Conservation (phyloP, 2,888 invertebrate species). For the Marasmarcha lunaedactyla region DNA sequence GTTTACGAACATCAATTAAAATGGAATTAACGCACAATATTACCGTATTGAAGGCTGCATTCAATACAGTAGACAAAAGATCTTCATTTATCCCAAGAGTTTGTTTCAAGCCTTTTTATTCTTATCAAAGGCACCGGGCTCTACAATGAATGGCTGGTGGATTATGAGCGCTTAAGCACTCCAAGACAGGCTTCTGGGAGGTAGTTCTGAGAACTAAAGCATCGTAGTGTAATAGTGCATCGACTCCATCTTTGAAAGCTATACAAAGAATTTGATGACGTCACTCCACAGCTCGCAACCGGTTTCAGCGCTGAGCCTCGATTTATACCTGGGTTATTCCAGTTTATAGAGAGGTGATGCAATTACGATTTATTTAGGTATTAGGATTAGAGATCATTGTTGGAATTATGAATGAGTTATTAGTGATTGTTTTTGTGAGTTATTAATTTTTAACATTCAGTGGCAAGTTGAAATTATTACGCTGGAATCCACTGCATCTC, state of each 20-base stretch:
- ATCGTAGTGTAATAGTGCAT: background rate
- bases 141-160: background rate
- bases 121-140: background rate
- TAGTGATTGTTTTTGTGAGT: no score
- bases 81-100: no score
- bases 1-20: no score
- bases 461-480: constrained; percentile 19
- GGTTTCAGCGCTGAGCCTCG: background rate
- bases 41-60: no score
- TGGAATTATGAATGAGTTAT: no score
- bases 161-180: background rate
- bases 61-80: no score
- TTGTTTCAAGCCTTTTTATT: background rate
- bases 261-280: background rate
- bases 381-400: no score
- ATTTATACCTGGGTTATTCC: background rate
- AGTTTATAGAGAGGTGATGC: background rate
- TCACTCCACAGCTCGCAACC: background rate
- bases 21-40: no score
- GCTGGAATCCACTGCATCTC: constrained; percentile 57
- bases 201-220: background rate
- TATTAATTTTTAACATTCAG: no score
- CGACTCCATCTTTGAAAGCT: background rate
- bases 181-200: background rate
- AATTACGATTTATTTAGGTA: background rate